These are phyloP conservation scores for Melopsittacus undulatus DNA, from an alignment of 2,797 vertebrate species.

Conservation along the genomic window DNA sequence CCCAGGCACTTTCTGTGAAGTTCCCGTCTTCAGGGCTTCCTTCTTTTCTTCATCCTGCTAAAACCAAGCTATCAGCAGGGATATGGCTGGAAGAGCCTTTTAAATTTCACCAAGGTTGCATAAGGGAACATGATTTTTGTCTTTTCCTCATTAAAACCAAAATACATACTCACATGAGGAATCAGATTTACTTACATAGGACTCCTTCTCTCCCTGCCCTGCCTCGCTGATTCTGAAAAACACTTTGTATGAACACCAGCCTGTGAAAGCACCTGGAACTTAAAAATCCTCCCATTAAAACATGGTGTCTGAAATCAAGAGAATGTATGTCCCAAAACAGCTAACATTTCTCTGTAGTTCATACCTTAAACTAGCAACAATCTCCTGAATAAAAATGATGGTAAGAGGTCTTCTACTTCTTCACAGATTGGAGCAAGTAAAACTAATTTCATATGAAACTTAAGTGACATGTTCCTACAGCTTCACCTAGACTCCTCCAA, in stretches of 20 bases:
- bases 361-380: neutral
- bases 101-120: neutral
- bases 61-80: neutral
- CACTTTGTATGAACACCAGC: neutral
- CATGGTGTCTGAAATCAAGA: neutral
- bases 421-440: neutral
- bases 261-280: neutral
- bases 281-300: neutral
- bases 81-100: neutral
- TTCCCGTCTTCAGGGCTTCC: neutral
- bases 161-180: neutral
- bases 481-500: constrained; percentile 4
- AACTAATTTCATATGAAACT: neutral
- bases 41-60: neutral
- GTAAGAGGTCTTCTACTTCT: neutral
- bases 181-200: neutral
- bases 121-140: neutral
- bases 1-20: constrained; percentile 39
- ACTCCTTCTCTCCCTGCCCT: neutral
- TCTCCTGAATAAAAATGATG: rapidly evolving
- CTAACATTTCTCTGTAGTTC: neutral
- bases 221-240: neutral
- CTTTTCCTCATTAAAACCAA: neutral
- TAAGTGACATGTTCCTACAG: neutral
- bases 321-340: neutral